Percentiles rank a stretch among this genome's conserved stretches.
These are phyloP conservation scores for Sarcophaga rosellei DNA, from an alignment of 2,888 invertebrate species.

Conservation along the genomic window DNA sequence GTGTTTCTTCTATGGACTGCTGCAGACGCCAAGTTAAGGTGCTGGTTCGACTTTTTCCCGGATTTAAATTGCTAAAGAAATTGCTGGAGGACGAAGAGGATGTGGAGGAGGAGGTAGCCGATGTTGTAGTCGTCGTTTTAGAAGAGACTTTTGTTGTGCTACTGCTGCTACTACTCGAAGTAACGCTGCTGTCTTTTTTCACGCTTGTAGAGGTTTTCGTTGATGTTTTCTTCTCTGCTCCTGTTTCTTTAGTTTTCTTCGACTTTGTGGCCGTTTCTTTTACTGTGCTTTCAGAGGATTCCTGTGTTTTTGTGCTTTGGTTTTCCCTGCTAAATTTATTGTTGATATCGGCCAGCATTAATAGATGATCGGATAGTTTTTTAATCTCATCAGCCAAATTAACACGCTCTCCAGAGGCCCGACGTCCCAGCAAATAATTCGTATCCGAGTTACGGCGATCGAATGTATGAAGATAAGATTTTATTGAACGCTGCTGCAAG, in stretches of 20 bases:
- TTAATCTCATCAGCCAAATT: constrained; percentile 92
- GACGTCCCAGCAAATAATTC: constrained; percentile 84
- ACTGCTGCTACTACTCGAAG: constrained; percentile 1
- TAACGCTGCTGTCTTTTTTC: constrained; percentile 57
- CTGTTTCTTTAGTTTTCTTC: constrained; percentile 49
- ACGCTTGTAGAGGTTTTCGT: constrained; percentile 28
- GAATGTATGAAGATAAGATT: constrained; percentile 82
- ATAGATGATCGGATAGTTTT: constrained; percentile 90
- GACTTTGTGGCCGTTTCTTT: constrained; percentile 12
- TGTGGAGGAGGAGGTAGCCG: constrained; percentile 19
- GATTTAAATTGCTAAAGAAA: constrained; percentile 68
- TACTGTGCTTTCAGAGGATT: not conserved
- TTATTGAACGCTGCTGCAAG: constrained; percentile 75
- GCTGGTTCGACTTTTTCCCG: constrained; percentile 68
- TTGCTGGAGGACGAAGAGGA: constrained; percentile 41
- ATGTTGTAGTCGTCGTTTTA: constrained; percentile 30
- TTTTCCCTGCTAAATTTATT: constrained; percentile 76
- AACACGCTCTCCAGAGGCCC: constrained; percentile 85
- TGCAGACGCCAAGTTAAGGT: constrained; percentile 75
- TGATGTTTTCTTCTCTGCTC: constrained; percentile 39
- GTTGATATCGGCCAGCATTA: constrained; percentile 87
- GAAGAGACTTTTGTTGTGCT: constrained; percentile 18
- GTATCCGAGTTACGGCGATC: constrained; percentile 91
- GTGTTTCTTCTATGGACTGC: constrained; percentile 79
- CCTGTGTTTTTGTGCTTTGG: not conserved